Percentiles rank a stretch among this genome's conserved stretches.
phyloP scores from a whole-genome alignment of 2,113 vertebrate species.

The Jacana jacana region DNA sequence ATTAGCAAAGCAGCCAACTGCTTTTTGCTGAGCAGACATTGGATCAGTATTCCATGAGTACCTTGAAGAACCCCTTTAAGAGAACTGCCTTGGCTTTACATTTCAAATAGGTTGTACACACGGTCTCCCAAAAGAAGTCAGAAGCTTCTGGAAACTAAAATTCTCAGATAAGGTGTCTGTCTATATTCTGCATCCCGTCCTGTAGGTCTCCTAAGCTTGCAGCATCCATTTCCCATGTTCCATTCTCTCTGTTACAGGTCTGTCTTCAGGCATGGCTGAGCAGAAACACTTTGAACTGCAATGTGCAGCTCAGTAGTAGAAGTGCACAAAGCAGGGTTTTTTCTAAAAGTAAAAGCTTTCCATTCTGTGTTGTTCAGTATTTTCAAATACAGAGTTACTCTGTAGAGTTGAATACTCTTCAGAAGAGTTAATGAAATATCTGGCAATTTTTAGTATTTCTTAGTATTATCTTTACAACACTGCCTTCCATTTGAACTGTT shows the following conservation, averaged over 20 bases:
- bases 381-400: background rate
- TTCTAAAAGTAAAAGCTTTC: background rate
- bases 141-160: background rate
- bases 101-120: background rate
- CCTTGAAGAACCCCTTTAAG: background rate
- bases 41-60: background rate
- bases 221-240: background rate
- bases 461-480: background rate
- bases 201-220: background rate
- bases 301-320: background rate
- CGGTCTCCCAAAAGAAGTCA: background rate
- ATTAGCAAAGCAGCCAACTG: background rate
- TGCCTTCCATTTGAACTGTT: background rate
- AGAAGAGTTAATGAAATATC: background rate
- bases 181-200: background rate
- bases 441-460: background rate
- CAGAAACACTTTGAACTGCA: background rate
- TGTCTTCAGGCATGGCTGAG: background rate
- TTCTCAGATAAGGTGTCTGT: background rate
- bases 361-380: background rate
- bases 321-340: background rate
- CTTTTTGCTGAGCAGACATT: background rate
- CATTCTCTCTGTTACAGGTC: background rate
- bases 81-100: background rate
- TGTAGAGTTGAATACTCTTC: background rate